These are phyloP conservation scores for Cetoscarus ocellatus DNA, from an alignment of 2,797 vertebrate genomes.

Conservation along the genomic window DNA sequence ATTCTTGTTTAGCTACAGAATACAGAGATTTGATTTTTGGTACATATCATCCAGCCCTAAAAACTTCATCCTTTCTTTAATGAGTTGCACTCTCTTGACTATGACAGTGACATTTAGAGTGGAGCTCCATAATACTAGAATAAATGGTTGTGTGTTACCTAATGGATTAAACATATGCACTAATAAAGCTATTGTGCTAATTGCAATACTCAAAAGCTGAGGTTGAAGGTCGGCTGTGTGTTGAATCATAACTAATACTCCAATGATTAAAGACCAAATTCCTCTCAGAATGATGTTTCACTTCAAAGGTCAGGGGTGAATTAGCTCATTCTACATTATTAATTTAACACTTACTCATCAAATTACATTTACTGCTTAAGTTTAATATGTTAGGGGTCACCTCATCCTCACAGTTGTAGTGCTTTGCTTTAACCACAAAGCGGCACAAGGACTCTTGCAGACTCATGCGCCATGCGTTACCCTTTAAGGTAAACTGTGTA, in stretches of 20 bases:
- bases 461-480: slow-evolving; percentile 62
- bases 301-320: no score
- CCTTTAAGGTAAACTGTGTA: slow-evolving; percentile 69
- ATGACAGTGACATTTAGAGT: no score
- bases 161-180: neutral
- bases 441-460: slow-evolving; percentile 13
- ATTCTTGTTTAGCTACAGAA: no score
- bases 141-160: neutral
- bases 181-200: neutral
- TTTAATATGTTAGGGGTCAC: neutral
- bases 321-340: no score
- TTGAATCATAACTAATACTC: neutral
- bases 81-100: no score
- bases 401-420: slow-evolving; percentile 2
- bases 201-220: neutral
- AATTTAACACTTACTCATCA: no score
- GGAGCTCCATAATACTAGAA: no score
- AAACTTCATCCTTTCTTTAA: no score
- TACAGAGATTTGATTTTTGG: no score
- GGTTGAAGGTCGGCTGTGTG: neutral
- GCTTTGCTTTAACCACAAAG: slow-evolving; percentile 1
- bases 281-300: no score
- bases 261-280: no score
- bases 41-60: no score
- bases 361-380: neutral